Evolutionary conservation across 2,797 vertebrate genomes (phyloP).

Genomic region (Emydoidea blandingii): DNA sequence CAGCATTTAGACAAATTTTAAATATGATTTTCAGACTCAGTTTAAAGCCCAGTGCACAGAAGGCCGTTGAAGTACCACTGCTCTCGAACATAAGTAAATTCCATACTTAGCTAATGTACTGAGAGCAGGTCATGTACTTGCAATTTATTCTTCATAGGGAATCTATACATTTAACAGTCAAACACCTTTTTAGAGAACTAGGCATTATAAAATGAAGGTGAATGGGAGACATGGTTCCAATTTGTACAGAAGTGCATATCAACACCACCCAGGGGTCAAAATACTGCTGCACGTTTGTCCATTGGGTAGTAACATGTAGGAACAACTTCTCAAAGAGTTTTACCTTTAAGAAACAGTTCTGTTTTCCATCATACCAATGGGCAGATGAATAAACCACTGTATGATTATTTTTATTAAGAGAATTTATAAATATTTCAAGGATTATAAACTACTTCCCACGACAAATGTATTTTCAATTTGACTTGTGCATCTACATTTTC

Average conservation of each 20-base stretch:
- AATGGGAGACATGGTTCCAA: neutral
- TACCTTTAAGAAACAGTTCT: neutral
- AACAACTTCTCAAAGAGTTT: neutral
- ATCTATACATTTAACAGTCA: neutral
- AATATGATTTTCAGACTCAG: neutral
- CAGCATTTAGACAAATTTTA: rapidly evolving
- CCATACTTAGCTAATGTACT: rapidly evolving
- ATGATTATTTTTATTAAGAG: neutral
- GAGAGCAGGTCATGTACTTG: neutral
- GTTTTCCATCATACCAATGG: neutral
- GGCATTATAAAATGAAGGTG: neutral
- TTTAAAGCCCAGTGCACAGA: neutral
- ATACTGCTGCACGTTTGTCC: neutral
- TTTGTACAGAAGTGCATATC: neutral
- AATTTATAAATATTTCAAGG: neutral
- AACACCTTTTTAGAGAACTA: neutral
- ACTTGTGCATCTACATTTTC: neutral
- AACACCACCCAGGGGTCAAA: neutral
- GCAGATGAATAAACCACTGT: neutral
- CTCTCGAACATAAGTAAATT: neutral
- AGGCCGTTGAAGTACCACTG: neutral
- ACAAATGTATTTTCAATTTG: neutral
- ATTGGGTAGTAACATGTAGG: neutral
- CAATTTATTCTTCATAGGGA: neutral
- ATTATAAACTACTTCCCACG: neutral